phyloP scores from a whole-genome alignment of 2,888 invertebrate genomes.

The Platerodrilus igneus region DNA sequence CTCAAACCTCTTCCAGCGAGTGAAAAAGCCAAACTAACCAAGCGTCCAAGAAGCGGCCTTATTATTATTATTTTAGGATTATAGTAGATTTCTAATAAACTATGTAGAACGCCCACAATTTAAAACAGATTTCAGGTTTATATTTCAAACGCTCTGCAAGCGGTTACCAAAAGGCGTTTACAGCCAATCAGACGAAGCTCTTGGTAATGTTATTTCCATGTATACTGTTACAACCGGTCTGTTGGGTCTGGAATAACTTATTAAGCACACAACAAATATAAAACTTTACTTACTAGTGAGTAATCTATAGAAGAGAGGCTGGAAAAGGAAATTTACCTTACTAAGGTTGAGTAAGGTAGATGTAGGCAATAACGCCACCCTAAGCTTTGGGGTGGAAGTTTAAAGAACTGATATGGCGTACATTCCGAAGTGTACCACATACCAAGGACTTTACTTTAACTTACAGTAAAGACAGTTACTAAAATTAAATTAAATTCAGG shows the following conservation, averaged over 20 bases:
- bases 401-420: too few relatives aligned
- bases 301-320: neutral
- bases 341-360: too few relatives aligned
- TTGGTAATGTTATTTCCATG: too few relatives aligned
- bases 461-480: too few relatives aligned
- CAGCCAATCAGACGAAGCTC: slow-evolving; percentile 29
- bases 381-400: too few relatives aligned
- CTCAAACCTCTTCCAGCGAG: slow-evolving; percentile 17
- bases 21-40: slow-evolving; percentile 26
- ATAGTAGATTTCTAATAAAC: slow-evolving; percentile 43
- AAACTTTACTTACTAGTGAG: neutral
- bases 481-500: too few relatives aligned
- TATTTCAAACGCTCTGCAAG: slow-evolving; percentile 29
- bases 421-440: too few relatives aligned
- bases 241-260: neutral
- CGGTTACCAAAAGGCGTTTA: slow-evolving; percentile 26
- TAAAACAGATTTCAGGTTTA: slow-evolving; percentile 36
- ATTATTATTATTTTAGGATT: slow-evolving; percentile 34
- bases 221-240: neutral
- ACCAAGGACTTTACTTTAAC: too few relatives aligned
- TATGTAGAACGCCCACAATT: slow-evolving; percentile 33
- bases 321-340: too few relatives aligned
- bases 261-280: neutral
- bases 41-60: slow-evolving; percentile 13
- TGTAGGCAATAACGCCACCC: too few relatives aligned